A percentile compares a stretch with the other conserved stretches of the same genome.
These are phyloP conservation scores for Mormyrus iriodes DNA, from an alignment of 2,113 vertebrate species.

Conservation along the genomic window DNA sequence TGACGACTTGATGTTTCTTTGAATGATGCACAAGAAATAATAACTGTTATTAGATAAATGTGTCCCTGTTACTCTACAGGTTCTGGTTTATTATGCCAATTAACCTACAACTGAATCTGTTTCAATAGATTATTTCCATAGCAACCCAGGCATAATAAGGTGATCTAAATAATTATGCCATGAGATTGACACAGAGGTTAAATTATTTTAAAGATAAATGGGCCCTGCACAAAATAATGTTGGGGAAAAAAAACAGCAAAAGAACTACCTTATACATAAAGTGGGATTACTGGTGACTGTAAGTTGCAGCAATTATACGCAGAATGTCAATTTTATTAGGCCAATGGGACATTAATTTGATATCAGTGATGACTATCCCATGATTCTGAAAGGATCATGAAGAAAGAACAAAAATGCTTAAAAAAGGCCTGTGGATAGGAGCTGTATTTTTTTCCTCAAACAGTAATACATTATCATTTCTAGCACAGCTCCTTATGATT, in stretches of 20 bases:
- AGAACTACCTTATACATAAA: not conserved
- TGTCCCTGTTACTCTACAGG: not conserved
- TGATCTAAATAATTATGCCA: constrained; percentile 17
- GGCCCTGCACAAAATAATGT: not conserved
- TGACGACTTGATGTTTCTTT: not conserved
- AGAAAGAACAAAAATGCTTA: not conserved
- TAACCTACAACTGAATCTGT: constrained; percentile 18
- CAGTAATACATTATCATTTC: not conserved
- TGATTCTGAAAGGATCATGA: not conserved
- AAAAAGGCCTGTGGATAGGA: not conserved
- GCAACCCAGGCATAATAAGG: constrained; percentile 31
- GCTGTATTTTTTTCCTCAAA: not conserved
- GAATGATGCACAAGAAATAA: not conserved
- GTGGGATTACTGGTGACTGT: not conserved
- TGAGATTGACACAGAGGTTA: constrained; percentile 1
- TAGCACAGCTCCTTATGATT: not conserved
- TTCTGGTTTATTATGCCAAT: constrained; percentile 24
- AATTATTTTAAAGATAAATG: not conserved
- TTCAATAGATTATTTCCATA: constrained; percentile 38
- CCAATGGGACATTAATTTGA: not conserved
- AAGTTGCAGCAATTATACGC: not conserved
- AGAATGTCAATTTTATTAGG: not conserved
- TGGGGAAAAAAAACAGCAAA: not conserved
- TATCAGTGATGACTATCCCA: not conserved
- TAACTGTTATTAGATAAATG: not conserved